Evolutionary conservation across 2,888 invertebrate species (phyloP), one percentile per base, ranked within the genome.

Genomic region (Congeria kusceri): DNA sequence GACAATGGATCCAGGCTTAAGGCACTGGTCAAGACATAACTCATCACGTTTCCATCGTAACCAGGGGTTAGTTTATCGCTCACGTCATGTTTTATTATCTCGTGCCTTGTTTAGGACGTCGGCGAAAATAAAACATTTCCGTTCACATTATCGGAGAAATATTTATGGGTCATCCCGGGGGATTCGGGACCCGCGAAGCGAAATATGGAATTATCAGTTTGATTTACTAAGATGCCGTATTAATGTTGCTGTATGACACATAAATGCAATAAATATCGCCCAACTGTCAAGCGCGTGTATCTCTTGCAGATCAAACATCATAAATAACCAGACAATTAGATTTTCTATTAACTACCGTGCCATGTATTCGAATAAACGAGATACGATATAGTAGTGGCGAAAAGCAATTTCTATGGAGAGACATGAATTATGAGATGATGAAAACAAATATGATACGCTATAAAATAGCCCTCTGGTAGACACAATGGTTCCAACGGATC

Each of bases 141-240:
- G 46, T 64, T 62, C 57, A 63, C 71, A 80, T 80, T 80, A 75
- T 80, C 71, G 47, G 20, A 46, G 68, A 39, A 32, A 65, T 75
- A 72, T 80, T 80, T 80, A 76, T 71, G 71, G 70, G 29, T 66
- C 75, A 67, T 67, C 75, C 64, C 62, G 20, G 64, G 72, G 80
- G 71, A 69, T 53, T 39, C 68, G 56, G 67, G 68, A 63, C 53
- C 56, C 59, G 57, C 32, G 59, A 66, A 72, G 59, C 62, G 65
- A 72, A 76, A 73, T 76, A 75, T 77, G 70, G 74, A 80, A 80
- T 77, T 80, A 77, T 69, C 80, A 80, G 74, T 83, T 75, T 77
- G 79, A 83, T 83, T 83, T 80, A 83, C 59, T 49, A 58, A 74
- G 77, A 80, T 77, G 75, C 70, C 58, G 68, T 70, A 77, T 77